Evolutionary conservation across 2,888 invertebrate species (phyloP).

Genomic region (Ormia ochracea): DNA sequence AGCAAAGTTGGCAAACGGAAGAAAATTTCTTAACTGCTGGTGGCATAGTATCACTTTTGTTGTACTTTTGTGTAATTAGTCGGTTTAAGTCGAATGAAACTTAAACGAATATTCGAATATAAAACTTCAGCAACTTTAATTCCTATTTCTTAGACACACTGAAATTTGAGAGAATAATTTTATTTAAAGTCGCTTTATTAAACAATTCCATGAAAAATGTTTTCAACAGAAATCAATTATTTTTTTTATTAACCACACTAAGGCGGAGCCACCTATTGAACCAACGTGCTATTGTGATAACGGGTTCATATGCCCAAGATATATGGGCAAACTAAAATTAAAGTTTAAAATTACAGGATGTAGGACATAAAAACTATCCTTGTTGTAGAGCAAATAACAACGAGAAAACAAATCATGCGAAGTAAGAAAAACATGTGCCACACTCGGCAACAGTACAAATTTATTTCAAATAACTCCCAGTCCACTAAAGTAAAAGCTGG

Average conservation of each 20-base stretch:
- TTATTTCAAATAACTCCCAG: conserved; percentile 15
- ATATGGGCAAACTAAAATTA: conserved; percentile 34
- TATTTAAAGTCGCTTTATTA: background rate
- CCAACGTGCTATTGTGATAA: background rate
- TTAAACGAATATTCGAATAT: no score
- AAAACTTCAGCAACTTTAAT: no score
- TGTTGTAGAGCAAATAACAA: conserved; percentile 17
- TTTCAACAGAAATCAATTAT: conserved; percentile 33
- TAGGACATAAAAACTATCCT: conserved; percentile 26
- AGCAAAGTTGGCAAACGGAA: no score
- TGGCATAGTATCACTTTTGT: no score
- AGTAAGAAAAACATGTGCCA: conserved; percentile 47
- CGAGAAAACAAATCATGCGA: background rate
- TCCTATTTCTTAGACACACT: no score
- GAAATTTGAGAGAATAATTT: no score
- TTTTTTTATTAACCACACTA: conserved; percentile 15
- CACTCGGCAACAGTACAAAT: background rate
- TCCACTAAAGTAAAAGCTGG: background rate
- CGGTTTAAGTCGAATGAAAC: no score
- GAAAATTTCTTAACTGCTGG: no score
- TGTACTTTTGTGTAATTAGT: no score
- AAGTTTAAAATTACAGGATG: conserved; percentile 51
- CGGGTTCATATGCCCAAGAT: background rate
- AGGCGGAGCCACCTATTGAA: background rate
- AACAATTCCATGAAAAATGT: conserved; percentile 18